Evolutionary conservation across 2,113 vertebrate species (phyloP), one percentile per base, ranked within the genome.

Genomic region (Oenanthe oenanthe): DNA sequence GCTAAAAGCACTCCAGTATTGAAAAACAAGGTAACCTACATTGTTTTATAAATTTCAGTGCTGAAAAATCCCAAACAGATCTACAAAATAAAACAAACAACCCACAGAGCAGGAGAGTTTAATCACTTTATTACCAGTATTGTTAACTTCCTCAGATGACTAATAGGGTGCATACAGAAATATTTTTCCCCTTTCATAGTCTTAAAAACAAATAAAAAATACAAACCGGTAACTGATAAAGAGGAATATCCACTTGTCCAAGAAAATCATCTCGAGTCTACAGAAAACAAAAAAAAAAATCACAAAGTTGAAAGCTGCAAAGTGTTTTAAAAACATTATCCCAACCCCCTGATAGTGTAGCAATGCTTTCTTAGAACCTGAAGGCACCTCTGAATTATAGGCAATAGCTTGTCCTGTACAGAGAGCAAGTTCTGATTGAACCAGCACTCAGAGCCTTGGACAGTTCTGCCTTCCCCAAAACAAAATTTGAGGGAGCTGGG

Each of bases 261-360:
- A 99, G 98, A 94, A 99, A 99, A 97, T 99, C 99, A 98, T 99
- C 99, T 97, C 99, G 98, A 75, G 99, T 99, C 99, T 99, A 95
- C 3, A 77, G 88, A 73, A 92, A 54, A 96, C 74, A 92, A 71
- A 94, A 97, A 92, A 40, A 87, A 60, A 84, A 75, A 70, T 2
- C 31, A 78, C 3, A 68, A 66, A 73, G 22, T 8, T 87, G 73
- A 63, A 68, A 86, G 47, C 31, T 60, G 21, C 25, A 6, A 58
- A 63, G 31, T 32, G 9, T 38, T 80, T 74, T 32, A 9, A 72
- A 80, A 79, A n/a, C n/a, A 54, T 26, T 40, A 28, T 50, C 57
- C 15, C 47, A 50, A 62, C 22, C 12, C 24, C 14, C 17, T 40
- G 20, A 40, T 3, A 82, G 34, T 42, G 79, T 3, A 50, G 17